A percentile compares a stretch with the other conserved stretches of the same genome.
These are phyloP conservation scores for Pipistrellus pygmaeus DNA, from an alignment of 2,797 vertebrate species.

Conservation along the genomic window DNA sequence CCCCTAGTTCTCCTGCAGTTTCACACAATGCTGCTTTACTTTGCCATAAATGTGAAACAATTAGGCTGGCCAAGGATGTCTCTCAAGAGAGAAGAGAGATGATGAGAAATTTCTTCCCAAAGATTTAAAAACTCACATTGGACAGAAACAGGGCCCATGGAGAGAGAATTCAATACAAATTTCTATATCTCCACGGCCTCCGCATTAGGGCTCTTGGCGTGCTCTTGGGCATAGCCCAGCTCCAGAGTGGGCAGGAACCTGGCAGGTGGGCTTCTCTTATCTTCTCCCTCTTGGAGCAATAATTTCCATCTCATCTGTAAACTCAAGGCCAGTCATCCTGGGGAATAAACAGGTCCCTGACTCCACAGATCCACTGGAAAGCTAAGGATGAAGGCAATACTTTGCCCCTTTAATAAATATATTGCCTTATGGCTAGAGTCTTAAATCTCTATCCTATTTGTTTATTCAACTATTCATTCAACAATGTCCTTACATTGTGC, in stretches of 20 bases:
- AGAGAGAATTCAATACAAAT: constrained; percentile 48
- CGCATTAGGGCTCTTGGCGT: neutral
- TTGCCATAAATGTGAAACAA: neutral
- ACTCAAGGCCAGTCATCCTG: neutral
- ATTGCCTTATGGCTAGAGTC: neutral
- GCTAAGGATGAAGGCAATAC: neutral
- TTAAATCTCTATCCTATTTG: constrained; percentile 27
- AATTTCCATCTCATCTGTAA: neutral
- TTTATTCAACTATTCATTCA: constrained; percentile 22
- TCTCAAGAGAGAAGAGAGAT: neutral
- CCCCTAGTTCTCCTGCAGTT: neutral
- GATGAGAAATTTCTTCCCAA: constrained; percentile 35
- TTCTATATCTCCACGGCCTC: neutral
- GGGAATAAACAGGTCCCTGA: neutral
- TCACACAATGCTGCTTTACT: neutral
- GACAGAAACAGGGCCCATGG: neutral
- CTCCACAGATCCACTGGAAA: neutral
- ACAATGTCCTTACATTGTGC: neutral
- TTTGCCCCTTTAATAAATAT: neutral
- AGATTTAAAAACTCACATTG: neutral
- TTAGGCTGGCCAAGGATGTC: neutral
- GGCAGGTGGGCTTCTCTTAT: neutral
- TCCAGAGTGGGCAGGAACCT: neutral
- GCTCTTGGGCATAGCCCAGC: neutral
- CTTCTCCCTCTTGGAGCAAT: neutral